A percentile compares a stretch with the other conserved stretches of the same genome.
phyloP scores from a whole-genome alignment of 2,113 vertebrate species.

The Taurulus bubalis region DNA sequence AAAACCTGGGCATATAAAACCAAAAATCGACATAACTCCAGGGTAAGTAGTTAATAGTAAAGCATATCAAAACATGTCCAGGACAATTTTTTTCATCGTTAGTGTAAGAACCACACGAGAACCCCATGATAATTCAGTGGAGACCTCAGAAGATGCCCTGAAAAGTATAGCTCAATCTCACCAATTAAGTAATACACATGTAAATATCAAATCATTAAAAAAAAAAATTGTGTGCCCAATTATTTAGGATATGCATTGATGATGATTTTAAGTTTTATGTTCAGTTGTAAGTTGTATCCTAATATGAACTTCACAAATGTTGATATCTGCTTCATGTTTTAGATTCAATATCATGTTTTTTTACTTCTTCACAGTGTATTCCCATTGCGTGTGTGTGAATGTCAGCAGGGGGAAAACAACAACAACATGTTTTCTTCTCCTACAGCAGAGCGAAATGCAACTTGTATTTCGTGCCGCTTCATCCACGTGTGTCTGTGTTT shows the following conservation, averaged over 20 bases:
- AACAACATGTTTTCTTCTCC: too few species aligned
- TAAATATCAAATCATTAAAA: neutral
- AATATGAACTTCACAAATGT: neutral
- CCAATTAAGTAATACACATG: neutral
- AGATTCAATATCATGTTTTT: neutral
- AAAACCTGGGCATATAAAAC: neutral
- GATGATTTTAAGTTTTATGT: neutral
- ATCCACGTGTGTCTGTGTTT: conserved; percentile 58
- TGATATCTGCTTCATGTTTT: neutral
- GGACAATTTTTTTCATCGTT: neutral
- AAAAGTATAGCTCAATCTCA: neutral
- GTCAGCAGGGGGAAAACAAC: too few species aligned
- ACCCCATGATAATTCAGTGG: neutral
- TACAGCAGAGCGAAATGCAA: too few species aligned
- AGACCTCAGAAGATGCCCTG: neutral
- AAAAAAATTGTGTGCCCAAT: neutral
- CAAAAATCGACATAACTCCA: neutral
- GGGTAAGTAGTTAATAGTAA: neutral
- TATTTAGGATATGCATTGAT: neutral
- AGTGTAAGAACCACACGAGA: neutral
- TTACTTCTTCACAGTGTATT: neutral
- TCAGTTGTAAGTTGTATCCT: neutral
- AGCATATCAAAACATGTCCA: neutral
- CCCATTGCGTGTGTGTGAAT: neutral
- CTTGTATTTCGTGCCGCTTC: neutral